Percentiles rank a stretch among this genome's conserved stretches.
Conservation (phyloP, 2,113 vertebrate genomes). For the Epinephelus fuscoguttatus region DNA sequence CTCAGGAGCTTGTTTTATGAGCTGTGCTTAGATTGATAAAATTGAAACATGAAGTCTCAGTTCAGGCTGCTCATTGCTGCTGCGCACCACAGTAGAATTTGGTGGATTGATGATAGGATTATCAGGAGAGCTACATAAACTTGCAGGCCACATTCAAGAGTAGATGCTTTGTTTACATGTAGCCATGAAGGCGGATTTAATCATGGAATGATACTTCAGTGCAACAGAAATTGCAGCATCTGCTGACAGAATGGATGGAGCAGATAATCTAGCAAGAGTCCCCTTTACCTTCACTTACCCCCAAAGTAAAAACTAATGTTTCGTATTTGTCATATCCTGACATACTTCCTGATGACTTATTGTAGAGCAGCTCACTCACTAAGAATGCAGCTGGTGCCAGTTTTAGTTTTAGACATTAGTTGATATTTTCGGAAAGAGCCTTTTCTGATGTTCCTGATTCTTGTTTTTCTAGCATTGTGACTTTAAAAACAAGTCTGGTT, state of each 20-base stretch:
- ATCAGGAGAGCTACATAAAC: not conserved
- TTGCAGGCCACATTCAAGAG: not conserved
- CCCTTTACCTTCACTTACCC: not conserved
- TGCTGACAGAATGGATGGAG: not conserved
- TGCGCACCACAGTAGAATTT: not conserved
- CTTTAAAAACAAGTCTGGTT: slow-evolving; percentile 54
- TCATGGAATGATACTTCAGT: not conserved
- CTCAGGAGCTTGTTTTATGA: slow-evolving; percentile 2
- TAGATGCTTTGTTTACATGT: not conserved
- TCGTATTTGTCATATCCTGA: not conserved
- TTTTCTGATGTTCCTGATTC: slow-evolving; percentile 3
- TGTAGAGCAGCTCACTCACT: not conserved
- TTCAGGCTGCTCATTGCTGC: not conserved
- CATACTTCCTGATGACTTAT: not conserved
- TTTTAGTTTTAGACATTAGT: not conserved
- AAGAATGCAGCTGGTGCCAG: not conserved
- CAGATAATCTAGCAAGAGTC: too few species aligned
- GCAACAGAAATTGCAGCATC: not conserved
- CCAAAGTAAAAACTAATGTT: not conserved
- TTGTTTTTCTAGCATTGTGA: slow-evolving; percentile 34
- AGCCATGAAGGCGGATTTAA: not conserved
- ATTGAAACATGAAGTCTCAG: not conserved
- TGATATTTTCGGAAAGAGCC: not conserved
- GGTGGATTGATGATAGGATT: slow-evolving; percentile 1
- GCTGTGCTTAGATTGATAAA: not conserved